Conservation (phyloP, 2,888 invertebrate species). For the Drosophila tripunctata region DNA sequence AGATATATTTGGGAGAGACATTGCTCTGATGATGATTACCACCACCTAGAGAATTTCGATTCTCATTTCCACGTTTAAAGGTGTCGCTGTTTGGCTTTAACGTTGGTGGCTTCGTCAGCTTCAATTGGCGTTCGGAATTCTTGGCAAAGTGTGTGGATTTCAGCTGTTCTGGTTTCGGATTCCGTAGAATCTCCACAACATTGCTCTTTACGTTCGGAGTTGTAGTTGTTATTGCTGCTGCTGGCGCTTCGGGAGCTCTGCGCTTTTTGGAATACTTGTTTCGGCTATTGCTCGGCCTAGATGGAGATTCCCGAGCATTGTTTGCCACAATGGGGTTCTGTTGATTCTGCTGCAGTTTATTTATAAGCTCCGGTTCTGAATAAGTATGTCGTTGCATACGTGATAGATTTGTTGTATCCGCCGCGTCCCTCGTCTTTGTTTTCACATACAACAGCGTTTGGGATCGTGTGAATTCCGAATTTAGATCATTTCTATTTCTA, state of each 20-base stretch:
- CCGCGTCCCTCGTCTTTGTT: slow-evolving; percentile 39
- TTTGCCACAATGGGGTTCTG: background rate
- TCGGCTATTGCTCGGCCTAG: slow-evolving; percentile 82
- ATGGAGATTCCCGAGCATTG: slow-evolving; percentile 12
- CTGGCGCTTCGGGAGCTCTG: slow-evolving; percentile 87
- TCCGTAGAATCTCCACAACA: slow-evolving; percentile 14
- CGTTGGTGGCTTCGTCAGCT: slow-evolving; percentile 60
- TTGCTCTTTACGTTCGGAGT: background rate
- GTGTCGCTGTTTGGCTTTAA: background rate
- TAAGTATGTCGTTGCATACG: slow-evolving; percentile 75
- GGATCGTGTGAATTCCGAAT: slow-evolving; percentile 56
- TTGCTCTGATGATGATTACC: slow-evolving; percentile 19
- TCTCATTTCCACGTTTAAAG: slow-evolving; percentile 27
- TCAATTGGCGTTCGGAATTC: slow-evolving; percentile 85
- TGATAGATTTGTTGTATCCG: slow-evolving; percentile 42
- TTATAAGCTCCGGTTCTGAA: slow-evolving; percentile 89
- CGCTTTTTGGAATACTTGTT: slow-evolving; percentile 87
- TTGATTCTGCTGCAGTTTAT: slow-evolving; percentile 21
- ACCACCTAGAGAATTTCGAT: slow-evolving; percentile 38
- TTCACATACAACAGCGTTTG: slow-evolving; percentile 59
- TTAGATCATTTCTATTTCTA: slow-evolving; percentile 1
- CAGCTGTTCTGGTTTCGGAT: slow-evolving; percentile 79
- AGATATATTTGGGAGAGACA: slow-evolving; percentile 10
- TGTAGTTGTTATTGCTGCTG: slow-evolving; percentile 57
- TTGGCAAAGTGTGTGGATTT: slow-evolving; percentile 87